These are phyloP conservation scores for Siderastrea siderea DNA, from an alignment of 92 coral and sea anemone genomes.

Conservation along the genomic window DNA sequence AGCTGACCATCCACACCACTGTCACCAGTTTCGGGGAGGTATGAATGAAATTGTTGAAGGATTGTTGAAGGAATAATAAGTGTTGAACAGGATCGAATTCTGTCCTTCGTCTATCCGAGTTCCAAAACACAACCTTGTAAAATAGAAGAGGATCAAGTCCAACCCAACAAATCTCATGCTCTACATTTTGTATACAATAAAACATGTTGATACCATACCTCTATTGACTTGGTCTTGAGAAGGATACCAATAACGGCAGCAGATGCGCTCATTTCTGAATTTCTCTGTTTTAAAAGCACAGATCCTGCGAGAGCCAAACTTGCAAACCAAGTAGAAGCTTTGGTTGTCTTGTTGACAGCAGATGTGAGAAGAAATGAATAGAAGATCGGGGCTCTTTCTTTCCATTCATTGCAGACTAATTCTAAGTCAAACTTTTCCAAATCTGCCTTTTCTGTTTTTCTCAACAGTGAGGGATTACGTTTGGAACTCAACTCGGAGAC, in stretches of 20 bases:
- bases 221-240: slow-evolving; percentile 66
- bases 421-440: too few species aligned
- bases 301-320: slow-evolving; percentile 75
- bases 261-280: slow-evolving; percentile 57
- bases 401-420: slow-evolving; percentile 57
- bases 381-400: slow-evolving; percentile 74
- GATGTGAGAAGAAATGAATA: slow-evolving; percentile 62
- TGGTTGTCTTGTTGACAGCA: slow-evolving; percentile 40
- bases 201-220: background rate
- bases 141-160: too few species aligned
- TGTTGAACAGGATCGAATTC: too few species aligned
- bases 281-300: slow-evolving; percentile 3
- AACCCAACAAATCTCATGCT: too few species aligned
- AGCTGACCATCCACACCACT: slow-evolving; percentile 42
- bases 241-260: slow-evolving; percentile 69
- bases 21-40: slow-evolving; percentile 39
- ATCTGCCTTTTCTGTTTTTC: too few species aligned
- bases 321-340: slow-evolving; percentile 33
- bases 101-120: too few species aligned
- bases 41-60: slow-evolving; percentile 56
- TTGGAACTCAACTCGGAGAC: slow-evolving; percentile 53
- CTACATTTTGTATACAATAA: background rate
- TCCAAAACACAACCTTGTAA: too few species aligned
- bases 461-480: background rate
- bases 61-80: background rate